Base-by-base conservation (phyloP, 1,140 invertebrate species). In the Psilanteris sp. region DNA sequence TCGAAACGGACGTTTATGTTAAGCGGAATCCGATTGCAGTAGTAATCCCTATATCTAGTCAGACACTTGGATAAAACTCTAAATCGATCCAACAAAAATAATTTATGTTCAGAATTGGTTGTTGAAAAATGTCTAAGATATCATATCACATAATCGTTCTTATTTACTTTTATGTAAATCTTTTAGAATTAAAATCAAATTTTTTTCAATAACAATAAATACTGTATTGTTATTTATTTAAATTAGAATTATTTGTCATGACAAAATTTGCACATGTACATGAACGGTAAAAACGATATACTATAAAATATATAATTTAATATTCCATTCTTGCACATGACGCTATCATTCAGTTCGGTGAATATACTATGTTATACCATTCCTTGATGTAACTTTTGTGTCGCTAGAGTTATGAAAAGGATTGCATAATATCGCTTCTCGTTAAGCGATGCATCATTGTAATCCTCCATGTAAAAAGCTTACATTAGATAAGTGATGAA, bases 11-110 rank as follows among this genome's bases (percentile, higher is more conserved):
- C 32, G 8, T n/a, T 11, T 10, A 22, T 13, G 43, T 31, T 13
- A 31, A 54, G 14, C 24, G 48, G 14, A 54, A 54, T 54, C 34
- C 32, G 48, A 54, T 54, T 54, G 37, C 48, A 54, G 48, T 54
- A 39, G 48, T 54, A 54, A 39, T 54, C 20, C 48, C 20, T 52
- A 37, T 10, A 27, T 52, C 10, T 37, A n/a, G 48, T 37, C 32
- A 2, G 48, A 52, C 48, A 26, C 1, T n/a, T 11, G 37, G 10
- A 41, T 26, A 9, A 0, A 11, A 46, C 15, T 10, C 1, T 31
- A 16, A 31, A 27, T 46, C 16, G 36, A 15, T 0, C 43, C 3
- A 8, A 4, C 6, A 20, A 29, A 50, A 36, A 34, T 50, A 26
- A 37, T 52, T 52, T 26, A 27, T 36, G 46, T 20, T 22, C 4